These are phyloP conservation scores for Nomada lathburiana DNA, from an alignment of 2,888 invertebrate species.

Conservation along the genomic window DNA sequence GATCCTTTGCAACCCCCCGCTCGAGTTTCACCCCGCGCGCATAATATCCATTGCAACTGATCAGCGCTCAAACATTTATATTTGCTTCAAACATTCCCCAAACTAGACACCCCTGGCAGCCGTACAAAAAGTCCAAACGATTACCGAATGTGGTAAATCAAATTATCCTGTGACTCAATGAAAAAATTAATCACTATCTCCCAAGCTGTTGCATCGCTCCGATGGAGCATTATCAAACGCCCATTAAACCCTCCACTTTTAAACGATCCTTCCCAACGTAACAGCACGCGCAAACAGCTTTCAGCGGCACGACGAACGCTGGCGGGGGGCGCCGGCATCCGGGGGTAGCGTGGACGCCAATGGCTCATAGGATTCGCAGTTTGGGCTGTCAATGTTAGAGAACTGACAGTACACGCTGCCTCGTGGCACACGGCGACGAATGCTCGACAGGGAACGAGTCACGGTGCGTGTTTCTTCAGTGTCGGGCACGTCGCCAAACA, in stretches of 20 bases:
- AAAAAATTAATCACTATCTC: too few relatives aligned
- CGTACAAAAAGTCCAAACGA: too few relatives aligned
- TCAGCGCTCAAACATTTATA: too few relatives aligned
- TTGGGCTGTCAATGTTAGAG: slow-evolving; percentile 67
- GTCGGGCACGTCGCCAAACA: slow-evolving; percentile 49
- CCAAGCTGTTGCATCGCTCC: too few relatives aligned
- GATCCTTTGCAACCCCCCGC: too few relatives aligned
- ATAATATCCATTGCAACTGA: too few relatives aligned
- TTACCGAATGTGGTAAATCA: too few relatives aligned
- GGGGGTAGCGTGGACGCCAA: slow-evolving; percentile 50
- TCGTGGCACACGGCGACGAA: slow-evolving; percentile 59
- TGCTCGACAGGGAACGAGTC: slow-evolving; percentile 57
- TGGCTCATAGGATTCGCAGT: slow-evolving; percentile 58
- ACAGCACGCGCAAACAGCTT: slow-evolving; percentile 18
- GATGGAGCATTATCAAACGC: too few relatives aligned
- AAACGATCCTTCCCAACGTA: slow-evolving; percentile 14
- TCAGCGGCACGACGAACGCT: slow-evolving; percentile 30
- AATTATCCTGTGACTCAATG: too few relatives aligned
- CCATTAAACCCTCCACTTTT: neutral
- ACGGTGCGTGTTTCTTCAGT: slow-evolving; percentile 59
- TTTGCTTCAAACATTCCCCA: too few relatives aligned
- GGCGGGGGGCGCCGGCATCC: slow-evolving; percentile 52
- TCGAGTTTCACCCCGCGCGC: too few relatives aligned
- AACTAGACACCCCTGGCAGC: too few relatives aligned
- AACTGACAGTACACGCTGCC: slow-evolving; percentile 49